These are phyloP conservation scores for Asobara japonica DNA, from an alignment of 1,140 invertebrate genomes.

Conservation along the genomic window DNA sequence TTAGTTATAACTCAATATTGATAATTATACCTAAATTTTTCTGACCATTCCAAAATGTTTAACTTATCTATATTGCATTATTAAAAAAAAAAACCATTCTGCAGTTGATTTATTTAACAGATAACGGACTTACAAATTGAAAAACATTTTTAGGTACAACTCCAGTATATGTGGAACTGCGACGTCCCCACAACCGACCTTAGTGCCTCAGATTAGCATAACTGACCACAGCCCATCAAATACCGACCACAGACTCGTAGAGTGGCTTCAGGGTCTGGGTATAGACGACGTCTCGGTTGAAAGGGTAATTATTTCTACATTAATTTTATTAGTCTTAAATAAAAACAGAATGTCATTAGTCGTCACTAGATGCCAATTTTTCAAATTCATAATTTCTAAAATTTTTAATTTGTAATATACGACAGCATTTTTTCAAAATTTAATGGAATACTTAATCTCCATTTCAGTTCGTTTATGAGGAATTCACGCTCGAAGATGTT, in stretches of 20 bases:
- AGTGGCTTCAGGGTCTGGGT: constrained; percentile 71
- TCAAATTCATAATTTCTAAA: too few relatives aligned
- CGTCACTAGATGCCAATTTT: too few relatives aligned
- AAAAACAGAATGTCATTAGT: too few relatives aligned
- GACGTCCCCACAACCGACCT: constrained; percentile 29
- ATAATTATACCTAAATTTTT: too few relatives aligned
- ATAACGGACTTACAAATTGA: too few relatives aligned
- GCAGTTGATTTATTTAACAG: constrained; percentile 13
- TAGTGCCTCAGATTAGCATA: constrained; percentile 55
- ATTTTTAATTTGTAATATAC: too few relatives aligned
- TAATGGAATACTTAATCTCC: constrained; percentile 50
- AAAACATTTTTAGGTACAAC: constrained; percentile 42
- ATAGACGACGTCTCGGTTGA: constrained; percentile 70
- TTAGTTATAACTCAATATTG: too few relatives aligned
- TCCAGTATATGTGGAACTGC: constrained; percentile 40
- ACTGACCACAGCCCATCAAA: constrained; percentile 42
- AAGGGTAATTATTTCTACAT: constrained; percentile 56
- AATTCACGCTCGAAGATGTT: constrained; percentile 83
- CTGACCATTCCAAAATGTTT: too few relatives aligned
- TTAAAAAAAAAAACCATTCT: constrained; percentile 21
- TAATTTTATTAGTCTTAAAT: too few relatives aligned
- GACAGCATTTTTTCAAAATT: too few relatives aligned
- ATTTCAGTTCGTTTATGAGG: constrained; percentile 75
- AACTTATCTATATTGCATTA: too few relatives aligned
- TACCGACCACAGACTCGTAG: constrained; percentile 64